Base-by-base conservation (phyloP, 2,797 vertebrate species). In the Eulemur mongoz region DNA sequence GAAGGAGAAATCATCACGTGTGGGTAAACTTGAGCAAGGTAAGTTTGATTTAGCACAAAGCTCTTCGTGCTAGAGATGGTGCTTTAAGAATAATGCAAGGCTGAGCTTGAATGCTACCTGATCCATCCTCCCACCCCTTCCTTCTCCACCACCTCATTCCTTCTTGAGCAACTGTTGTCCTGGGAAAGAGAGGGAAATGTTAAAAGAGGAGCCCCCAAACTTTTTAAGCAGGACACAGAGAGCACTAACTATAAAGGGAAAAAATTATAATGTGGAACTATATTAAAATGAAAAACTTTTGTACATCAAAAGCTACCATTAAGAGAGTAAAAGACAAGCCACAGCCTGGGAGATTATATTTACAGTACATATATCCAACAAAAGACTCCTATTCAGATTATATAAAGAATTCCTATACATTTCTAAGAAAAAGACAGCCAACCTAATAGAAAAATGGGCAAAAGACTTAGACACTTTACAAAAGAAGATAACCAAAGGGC, bases 101-200 rank as follows among this genome's bases (percentile, higher is more conserved):
- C 40, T 86, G 52, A 88, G 20, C 22, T 70, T 78, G 50, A 93
- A 75, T 57, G 67, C 8, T 72, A 80, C n/a, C 22, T 50, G 27
- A 89, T 30, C n/a, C 52, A 72, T 13, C 18, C 25, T 93, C 23
- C 32, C 5, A 79, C 12, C 67, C 50, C 11, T 80, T 81, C 38
- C 45, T 91, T n/a, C 75, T 63, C 48, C 18, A 30, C 6, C 35
- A 85, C 48, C 8, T 83, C 54, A 43, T 27, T 81, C 25, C 30
- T 82, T 73, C 63, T 84, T 93, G 35, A 93, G 30, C 50, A 80
- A 69, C 17, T 30, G 14, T 91, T 79, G 15, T 52, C 61, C 43
- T 40, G 43, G 40, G 30, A 89, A 95, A 86, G 75, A 94, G 48
- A 73, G 87, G 48, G 69, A 75, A 92, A 90, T 30, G 6, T 78